Conservation (phyloP, 2,888 invertebrate genomes). For the Cordilura impudica region DNA sequence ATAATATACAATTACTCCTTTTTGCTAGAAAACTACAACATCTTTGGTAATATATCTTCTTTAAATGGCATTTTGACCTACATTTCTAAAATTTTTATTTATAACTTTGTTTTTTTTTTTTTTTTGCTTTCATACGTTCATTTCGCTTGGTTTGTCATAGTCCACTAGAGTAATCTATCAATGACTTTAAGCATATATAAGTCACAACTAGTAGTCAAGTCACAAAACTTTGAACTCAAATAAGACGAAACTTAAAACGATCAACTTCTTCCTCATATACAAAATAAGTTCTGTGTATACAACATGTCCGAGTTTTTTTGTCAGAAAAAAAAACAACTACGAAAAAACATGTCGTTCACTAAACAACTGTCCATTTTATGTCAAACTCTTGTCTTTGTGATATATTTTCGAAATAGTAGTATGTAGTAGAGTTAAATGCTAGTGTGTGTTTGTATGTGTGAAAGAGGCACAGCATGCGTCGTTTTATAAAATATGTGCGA, state of each 20-base stretch:
- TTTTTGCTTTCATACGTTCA: not conserved
- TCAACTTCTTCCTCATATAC: slow-evolving; percentile 60
- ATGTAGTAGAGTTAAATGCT: not conserved
- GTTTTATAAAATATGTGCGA: slow-evolving; percentile 31
- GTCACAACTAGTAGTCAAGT: slow-evolving; percentile 52
- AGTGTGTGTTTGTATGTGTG: slow-evolving; percentile 6
- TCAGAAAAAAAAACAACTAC: slow-evolving; percentile 13
- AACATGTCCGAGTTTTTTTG: slow-evolving; percentile 21
- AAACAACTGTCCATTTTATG: slow-evolving; percentile 64
- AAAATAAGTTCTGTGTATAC: slow-evolving; percentile 49
- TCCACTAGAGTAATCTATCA: slow-evolving; percentile 61
- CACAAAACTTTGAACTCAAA: slow-evolving; percentile 60
- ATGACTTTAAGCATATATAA: slow-evolving; percentile 47
- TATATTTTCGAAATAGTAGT: slow-evolving; percentile 48
- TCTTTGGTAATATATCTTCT: slow-evolving; percentile 60
- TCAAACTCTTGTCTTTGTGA: slow-evolving; percentile 62
- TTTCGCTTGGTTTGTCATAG: slow-evolving; percentile 56
- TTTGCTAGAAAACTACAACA: slow-evolving; percentile 32
- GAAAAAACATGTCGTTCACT: slow-evolving; percentile 60
- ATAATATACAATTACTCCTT: not conserved
- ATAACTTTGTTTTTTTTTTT: slow-evolving; percentile 38
- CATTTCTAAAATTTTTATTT: slow-evolving; percentile 60
- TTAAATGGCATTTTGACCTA: slow-evolving; percentile 62
- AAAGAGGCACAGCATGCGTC: slow-evolving; percentile 58
- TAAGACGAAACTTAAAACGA: slow-evolving; percentile 24